Base-by-base conservation (phyloP, 2,113 vertebrate genomes). In the Cebus imitator region DNA sequence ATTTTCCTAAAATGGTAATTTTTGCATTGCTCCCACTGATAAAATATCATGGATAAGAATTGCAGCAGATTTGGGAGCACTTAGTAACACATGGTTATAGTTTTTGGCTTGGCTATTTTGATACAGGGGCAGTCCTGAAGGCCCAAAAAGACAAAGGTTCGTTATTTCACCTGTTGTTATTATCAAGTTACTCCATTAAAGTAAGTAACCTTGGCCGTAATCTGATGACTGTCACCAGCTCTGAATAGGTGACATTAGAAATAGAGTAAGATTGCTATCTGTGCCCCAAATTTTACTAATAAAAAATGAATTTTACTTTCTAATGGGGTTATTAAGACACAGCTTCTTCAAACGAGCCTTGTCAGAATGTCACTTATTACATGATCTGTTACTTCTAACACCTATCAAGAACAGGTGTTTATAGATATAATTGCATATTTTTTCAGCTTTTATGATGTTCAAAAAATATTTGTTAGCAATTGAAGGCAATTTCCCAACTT, bases 291-390 rank as follows among this genome's bases (percentile, higher is more conserved):
- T 91, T 91, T 68, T 96, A n/a, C 18, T 95, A 92, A 87, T 82
- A 87, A 79, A 76, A 84, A 90, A 64, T 4, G 30, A 25, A 87
- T 79, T 91, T 95, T 93, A 64, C 48, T 45, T 88, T 91, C 27
- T 88, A 37, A 76, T 48, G 3, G 32, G 55, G 43, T 94, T 90
- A 64, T 95, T 84, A 50, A 96, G 76, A 85, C 61, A 76, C 78
- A 70, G n/a, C 68, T 83, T 70, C 61, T 64, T 92, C 43, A 68
- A 90, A 84, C 91, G 81, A 96, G 52, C 78, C 50, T 91, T 81
- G 27, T 96, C 70, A 94, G 10, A 94, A 18, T 81, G 64, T 75
- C 18, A 76, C 27, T 94, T 90, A 84, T 85, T 94, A 93, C 89
- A 89, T 73, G 13, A 58, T 83, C 84, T 82, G 55, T n/a, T 86